A percentile compares a stretch with the other conserved stretches of the same genome.
Evolutionary conservation across 2,888 invertebrate genomes (phyloP).

Genomic region (Argyresthia albistria): DNA sequence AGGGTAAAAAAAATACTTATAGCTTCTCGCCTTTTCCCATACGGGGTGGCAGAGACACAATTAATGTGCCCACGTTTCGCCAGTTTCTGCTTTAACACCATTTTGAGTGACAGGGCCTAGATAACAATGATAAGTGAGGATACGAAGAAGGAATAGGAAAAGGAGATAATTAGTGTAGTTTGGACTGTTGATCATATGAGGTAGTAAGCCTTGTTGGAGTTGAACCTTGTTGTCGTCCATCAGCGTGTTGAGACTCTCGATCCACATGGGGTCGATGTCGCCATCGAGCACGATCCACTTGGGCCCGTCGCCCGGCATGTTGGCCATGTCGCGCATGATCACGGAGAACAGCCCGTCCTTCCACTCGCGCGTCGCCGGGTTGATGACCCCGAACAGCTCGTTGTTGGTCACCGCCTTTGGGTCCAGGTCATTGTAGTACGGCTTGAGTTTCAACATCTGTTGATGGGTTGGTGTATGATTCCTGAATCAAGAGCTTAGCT

Average conservation of each 20-base stretch:
- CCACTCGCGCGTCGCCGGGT: slow-evolving; percentile 95
- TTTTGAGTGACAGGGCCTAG: no score
- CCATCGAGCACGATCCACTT: slow-evolving; percentile 98
- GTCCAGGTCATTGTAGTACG: slow-evolving; percentile 91
- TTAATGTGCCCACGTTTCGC: no score
- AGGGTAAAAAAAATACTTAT: no score
- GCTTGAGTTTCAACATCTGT: slow-evolving; percentile 83
- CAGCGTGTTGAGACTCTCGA: slow-evolving; percentile 94
- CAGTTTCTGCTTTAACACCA: no score
- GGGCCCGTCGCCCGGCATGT: slow-evolving; percentile 86
- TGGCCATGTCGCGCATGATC: slow-evolving; percentile 94
- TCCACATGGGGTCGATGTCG: slow-evolving; percentile 99
- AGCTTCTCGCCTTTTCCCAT: no score
- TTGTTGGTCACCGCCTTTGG: slow-evolving; percentile 97
- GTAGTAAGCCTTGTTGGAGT: no score
- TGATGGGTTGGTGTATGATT: neutral
- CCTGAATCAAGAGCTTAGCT: no score
- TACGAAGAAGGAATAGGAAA: no score
- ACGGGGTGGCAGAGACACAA: no score
- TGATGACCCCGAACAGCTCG: slow-evolving; percentile 94
- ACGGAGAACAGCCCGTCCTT: slow-evolving; percentile 92
- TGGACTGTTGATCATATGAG: no score
- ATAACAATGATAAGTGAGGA: no score
- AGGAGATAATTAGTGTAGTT: no score
- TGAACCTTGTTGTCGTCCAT: slow-evolving; percentile 97